Conservation (phyloP, 2,797 vertebrate species). For the Neopelma chrysocephalum region DNA sequence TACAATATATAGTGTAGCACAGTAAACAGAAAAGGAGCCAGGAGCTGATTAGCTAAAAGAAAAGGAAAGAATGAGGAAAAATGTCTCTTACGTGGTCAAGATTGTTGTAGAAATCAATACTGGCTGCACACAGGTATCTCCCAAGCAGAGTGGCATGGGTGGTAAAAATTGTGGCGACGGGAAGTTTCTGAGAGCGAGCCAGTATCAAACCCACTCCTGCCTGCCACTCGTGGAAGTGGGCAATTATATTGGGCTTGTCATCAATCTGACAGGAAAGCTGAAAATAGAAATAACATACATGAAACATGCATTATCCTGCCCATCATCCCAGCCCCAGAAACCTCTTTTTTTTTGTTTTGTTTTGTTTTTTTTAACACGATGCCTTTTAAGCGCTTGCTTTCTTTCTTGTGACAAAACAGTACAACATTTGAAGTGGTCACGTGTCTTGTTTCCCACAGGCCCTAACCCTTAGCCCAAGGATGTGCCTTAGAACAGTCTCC, state of each 20-base stretch:
- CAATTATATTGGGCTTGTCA: slow-evolving; percentile 82
- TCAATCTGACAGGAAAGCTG: slow-evolving; percentile 85
- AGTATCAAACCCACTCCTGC: slow-evolving; percentile 89
- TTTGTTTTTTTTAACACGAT: not conserved
- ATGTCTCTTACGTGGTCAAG: slow-evolving; percentile 84
- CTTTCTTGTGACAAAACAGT: not conserved
- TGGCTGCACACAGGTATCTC: slow-evolving; percentile 93
- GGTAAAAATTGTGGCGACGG: slow-evolving; percentile 91
- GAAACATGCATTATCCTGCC: not conserved
- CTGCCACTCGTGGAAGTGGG: slow-evolving; percentile 97
- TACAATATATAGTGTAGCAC: not conserved
- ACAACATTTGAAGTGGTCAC: not conserved
- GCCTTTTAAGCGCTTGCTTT: not conserved
- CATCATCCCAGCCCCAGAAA: not conserved
- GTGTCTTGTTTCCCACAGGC: not conserved
- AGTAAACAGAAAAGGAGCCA: not conserved
- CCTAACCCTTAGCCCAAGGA: not conserved
- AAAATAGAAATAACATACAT: not conserved
- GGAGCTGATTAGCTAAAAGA: not conserved
- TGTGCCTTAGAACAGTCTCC: not conserved
- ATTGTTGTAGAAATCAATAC: slow-evolving; percentile 95
- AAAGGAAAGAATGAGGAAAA: not conserved
- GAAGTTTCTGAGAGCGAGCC: slow-evolving; percentile 84
- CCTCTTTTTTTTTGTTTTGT: not conserved
- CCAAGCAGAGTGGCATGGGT: slow-evolving; percentile 95